These are phyloP conservation scores for Melieria omissa DNA, from an alignment of 2,888 invertebrate species.

Conservation along the genomic window DNA sequence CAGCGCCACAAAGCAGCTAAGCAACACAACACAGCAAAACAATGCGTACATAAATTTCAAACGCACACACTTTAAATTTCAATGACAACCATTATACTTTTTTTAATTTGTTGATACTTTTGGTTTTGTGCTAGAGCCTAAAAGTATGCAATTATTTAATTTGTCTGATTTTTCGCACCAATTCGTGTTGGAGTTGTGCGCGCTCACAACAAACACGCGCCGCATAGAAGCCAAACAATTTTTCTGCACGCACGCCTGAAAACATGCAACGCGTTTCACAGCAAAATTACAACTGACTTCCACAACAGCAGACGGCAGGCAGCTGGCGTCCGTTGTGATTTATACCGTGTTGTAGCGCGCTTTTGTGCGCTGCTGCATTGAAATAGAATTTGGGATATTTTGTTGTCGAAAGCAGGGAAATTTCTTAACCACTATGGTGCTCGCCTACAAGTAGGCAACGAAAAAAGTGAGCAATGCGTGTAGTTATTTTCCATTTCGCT, in stretches of 20 bases:
- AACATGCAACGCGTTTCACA: conserved; percentile 62
- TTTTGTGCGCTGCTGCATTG: conserved; percentile 31
- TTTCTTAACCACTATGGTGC: conserved; percentile 1
- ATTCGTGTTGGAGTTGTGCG: background rate
- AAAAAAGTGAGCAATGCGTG: background rate
- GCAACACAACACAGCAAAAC: conserved; percentile 9
- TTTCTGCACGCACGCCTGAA: conserved; percentile 38
- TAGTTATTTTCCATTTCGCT: background rate
- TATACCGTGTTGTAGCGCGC: conserved; percentile 42
- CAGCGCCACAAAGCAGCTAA: conserved; percentile 8
- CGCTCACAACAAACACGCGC: conserved; percentile 12
- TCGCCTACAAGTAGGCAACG: conserved; percentile 28
- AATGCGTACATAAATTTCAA: conserved; percentile 5
- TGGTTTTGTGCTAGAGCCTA: conserved; percentile 19
- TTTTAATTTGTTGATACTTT: background rate
- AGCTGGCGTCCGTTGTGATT: conserved; percentile 55
- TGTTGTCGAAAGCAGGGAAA: conserved; percentile 39
- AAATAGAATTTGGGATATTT: conserved; percentile 33
- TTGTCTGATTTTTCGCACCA: background rate
- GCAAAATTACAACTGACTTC: conserved; percentile 66
- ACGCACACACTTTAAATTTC: conserved; percentile 13
- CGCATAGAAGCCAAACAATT: conserved; percentile 2
- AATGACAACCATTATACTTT: background rate
- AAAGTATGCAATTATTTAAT: conserved; percentile 28
- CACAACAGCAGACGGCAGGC: conserved; percentile 5